phyloP scores from a whole-genome alignment of 2,888 invertebrate genomes.

The Panzeria rudis region DNA sequence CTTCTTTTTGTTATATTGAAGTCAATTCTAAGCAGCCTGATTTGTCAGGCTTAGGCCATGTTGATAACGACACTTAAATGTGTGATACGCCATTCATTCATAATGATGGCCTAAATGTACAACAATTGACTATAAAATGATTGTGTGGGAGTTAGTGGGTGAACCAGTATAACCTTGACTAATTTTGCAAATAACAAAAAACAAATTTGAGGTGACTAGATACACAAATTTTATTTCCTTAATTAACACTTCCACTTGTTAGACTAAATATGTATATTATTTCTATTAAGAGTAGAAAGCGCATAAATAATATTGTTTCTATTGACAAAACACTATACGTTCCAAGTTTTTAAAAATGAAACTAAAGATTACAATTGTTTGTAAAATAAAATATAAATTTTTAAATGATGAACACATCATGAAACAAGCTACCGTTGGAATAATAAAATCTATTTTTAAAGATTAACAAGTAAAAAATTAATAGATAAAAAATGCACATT shows the following conservation, averaged over 20 bases:
- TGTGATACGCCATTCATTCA: neutral
- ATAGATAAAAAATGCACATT: neutral
- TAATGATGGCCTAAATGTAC: neutral
- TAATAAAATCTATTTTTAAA: constrained; percentile 36
- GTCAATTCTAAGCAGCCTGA: neutral
- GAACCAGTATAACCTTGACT: constrained; percentile 14
- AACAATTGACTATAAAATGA: neutral
- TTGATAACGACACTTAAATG: neutral
- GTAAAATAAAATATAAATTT: constrained; percentile 26
- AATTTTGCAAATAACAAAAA: constrained; percentile 28
- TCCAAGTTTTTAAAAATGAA: neutral
- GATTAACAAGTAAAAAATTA: neutral
- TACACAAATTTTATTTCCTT: neutral
- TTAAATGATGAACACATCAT: constrained; percentile 64
- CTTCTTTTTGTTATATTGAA: neutral
- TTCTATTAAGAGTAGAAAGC: neutral
- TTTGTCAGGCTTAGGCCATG: neutral
- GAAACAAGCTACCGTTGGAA: neutral
- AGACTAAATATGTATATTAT: neutral
- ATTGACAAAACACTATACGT: constrained; percentile 24
- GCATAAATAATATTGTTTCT: neutral
- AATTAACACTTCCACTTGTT: constrained; percentile 2
- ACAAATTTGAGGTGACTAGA: constrained; percentile 4
- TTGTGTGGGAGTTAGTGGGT: constrained; percentile 6
- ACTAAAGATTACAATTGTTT: neutral